Evolutionary conservation across 2,888 invertebrate species (phyloP).

Genomic region (Megamerina dolium): DNA sequence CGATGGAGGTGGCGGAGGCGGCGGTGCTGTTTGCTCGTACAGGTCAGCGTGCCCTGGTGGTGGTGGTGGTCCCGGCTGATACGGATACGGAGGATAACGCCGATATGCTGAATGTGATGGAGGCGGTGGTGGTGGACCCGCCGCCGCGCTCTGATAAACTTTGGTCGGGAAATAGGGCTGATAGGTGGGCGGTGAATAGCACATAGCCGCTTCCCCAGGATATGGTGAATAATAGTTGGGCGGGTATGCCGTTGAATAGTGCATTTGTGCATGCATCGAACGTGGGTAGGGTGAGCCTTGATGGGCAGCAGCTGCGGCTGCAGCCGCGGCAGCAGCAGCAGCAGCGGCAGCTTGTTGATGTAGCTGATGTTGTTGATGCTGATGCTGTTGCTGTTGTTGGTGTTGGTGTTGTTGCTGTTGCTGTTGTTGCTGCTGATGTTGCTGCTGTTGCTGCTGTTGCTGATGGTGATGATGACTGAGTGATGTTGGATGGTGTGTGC

Average conservation of each 20-base stretch:
- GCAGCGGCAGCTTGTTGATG: conserved; percentile 36
- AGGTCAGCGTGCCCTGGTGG: conserved; percentile 41
- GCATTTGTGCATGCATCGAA: conserved; percentile 49
- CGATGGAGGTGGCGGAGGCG: conserved; percentile 20
- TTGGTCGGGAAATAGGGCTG: conserved; percentile 53
- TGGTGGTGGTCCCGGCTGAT: conserved; percentile 34
- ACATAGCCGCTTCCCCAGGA: conserved; percentile 50
- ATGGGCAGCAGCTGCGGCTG: conserved; percentile 44
- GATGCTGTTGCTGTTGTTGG: no score
- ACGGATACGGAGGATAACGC: conserved; percentile 39
- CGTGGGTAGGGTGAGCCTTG: conserved; percentile 43
- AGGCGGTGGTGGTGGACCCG: conserved; percentile 37
- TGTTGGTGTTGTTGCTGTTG: conserved; percentile 31
- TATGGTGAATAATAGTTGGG: conserved; percentile 48
- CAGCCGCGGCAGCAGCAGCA: conserved; percentile 37
- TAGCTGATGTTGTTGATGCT: conserved; percentile 39
- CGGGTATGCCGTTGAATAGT: conserved; percentile 49
- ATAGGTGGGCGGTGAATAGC: conserved; percentile 52
- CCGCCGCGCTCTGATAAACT: conserved; percentile 47
- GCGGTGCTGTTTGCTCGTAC: conserved; percentile 40
- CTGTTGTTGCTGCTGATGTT: conserved; percentile 22
- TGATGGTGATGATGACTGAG: conserved; percentile 22
- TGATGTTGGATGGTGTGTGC: conserved; percentile 6
- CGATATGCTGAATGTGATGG: conserved; percentile 37
- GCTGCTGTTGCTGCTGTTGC: conserved; percentile 19